Percentiles rank a stretch among this genome's conserved stretches.
Evolutionary conservation across 2,113 vertebrate species (phyloP).

Genomic region (Spheniscus mendiculus): DNA sequence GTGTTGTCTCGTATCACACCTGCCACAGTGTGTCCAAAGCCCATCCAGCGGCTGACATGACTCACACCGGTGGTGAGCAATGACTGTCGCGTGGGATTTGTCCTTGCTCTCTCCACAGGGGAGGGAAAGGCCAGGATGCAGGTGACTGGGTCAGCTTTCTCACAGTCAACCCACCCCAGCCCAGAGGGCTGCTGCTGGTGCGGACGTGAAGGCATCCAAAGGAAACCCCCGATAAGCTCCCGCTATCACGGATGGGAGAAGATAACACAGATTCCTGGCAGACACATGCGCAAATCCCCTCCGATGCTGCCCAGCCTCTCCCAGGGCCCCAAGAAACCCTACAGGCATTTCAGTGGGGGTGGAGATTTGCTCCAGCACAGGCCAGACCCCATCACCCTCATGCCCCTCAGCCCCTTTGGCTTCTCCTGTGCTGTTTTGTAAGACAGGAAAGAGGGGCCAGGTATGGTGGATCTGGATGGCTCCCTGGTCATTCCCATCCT

Average conservation of each 20-base stretch:
- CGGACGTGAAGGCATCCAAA: not conserved
- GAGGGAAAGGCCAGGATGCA: not conserved
- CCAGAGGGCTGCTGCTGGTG: rapidly evolving
- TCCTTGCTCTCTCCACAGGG: not conserved
- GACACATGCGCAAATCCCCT: not conserved
- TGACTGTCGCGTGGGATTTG: rapidly evolving
- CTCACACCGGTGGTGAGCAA: not conserved
- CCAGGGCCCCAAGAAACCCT: not conserved
- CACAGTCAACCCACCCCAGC: not conserved
- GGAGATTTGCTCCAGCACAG: not conserved
- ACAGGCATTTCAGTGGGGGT: not conserved
- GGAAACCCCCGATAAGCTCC: not conserved
- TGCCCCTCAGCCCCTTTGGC: not conserved
- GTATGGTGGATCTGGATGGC: not conserved
- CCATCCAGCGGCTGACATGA: not conserved
- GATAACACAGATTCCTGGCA: conserved; percentile 39
- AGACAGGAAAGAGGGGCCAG: not conserved
- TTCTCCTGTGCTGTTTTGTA: not conserved
- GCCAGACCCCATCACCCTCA: not conserved
- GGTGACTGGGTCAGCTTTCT: rapidly evolving
- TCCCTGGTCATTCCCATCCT: not conserved
- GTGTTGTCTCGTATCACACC: not conserved
- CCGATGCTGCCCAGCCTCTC: not conserved
- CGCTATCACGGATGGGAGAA: not conserved
- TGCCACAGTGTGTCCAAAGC: not conserved